These are phyloP conservation scores for Saturnia japonica DNA, from an alignment of 2,888 invertebrate species.

Conservation along the genomic window DNA sequence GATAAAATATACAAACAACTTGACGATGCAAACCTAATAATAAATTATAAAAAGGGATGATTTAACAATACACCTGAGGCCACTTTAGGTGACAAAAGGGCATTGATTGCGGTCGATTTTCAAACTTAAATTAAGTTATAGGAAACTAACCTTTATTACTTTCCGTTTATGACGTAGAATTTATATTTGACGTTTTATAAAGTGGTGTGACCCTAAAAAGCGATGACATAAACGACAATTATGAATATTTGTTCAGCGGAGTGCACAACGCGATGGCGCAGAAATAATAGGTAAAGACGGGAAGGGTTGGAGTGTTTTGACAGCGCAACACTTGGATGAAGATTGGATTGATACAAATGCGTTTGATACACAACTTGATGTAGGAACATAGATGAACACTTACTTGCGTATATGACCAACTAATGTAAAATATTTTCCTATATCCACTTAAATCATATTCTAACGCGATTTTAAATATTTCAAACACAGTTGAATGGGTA, in stretches of 20 bases:
- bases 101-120: constrained; percentile 15
- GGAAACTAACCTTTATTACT: constrained; percentile 8
- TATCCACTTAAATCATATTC: neutral
- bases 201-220: constrained; percentile 46
- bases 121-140: neutral
- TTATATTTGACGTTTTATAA: constrained; percentile 30
- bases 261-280: constrained; percentile 54
- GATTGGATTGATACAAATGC: constrained; percentile 37
- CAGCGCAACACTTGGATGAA: constrained; percentile 25
- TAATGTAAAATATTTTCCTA: neutral
- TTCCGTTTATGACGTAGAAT: constrained; percentile 29
- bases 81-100: constrained; percentile 53
- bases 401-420: neutral
- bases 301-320: constrained; percentile 54
- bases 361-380: constrained; percentile 30
- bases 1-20: constrained; percentile 28
- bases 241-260: constrained; percentile 66
- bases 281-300: constrained; percentile 63
- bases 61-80: constrained; percentile 58
- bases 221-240: constrained; percentile 50
- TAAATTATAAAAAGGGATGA: constrained; percentile 38
- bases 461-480: neutral
- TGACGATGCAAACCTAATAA: constrained; percentile 32
- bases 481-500: no score
- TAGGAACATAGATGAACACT: constrained; percentile 27